Base-by-base conservation (phyloP, 2,113 vertebrate genomes). In the Centropus unirufus region DNA sequence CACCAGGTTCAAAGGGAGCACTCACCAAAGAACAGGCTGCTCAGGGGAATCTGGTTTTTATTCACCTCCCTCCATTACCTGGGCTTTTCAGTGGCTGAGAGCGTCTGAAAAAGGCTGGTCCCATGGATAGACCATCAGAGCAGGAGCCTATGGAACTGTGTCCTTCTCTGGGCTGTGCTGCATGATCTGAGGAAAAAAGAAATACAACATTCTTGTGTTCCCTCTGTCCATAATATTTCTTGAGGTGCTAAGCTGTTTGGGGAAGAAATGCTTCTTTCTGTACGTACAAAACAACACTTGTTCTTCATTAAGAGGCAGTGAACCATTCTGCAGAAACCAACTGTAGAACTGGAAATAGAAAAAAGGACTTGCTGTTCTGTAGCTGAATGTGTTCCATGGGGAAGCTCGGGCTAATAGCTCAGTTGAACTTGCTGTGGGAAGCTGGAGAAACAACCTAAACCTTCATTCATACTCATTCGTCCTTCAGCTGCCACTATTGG, bases 261-360 rank as follows among this genome's bases (percentile, higher is more conserved):
- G 54, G 59, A 57, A 73, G 36, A 84, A 77, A 87, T 24, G 5
- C 11, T 87, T 40, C 34, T 64, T 39, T 9, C 6, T 20, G 5
- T 7, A 8, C 0, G 0, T 7, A 22, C 11, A 66, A 64, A 80
- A 16, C 7, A n/a, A 16, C 8, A 17, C n/a, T 69, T 30, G 23
- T 36, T 44, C 36, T 39, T 67, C 34, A 12, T 9, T 29, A 8
- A 9, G 23, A 67, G 36, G 49, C 34, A 76, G 15, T 27, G 64
- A 84, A 19, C 13, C 16, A 29, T 6, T 27, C 15, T 17, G 23
- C 47, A 67, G 54, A 27, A 74, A 44, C 26, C 88, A 59, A 3
- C 27, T 3, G 8, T 5, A 73, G 51, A 39, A 52, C 27, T 40
- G 30, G 57, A 49, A 47, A n/a, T 3, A 14, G 52, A 39, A 39